Conservation (phyloP, 92 coral and sea anemone genomes). For the Montipora capitata region DNA sequence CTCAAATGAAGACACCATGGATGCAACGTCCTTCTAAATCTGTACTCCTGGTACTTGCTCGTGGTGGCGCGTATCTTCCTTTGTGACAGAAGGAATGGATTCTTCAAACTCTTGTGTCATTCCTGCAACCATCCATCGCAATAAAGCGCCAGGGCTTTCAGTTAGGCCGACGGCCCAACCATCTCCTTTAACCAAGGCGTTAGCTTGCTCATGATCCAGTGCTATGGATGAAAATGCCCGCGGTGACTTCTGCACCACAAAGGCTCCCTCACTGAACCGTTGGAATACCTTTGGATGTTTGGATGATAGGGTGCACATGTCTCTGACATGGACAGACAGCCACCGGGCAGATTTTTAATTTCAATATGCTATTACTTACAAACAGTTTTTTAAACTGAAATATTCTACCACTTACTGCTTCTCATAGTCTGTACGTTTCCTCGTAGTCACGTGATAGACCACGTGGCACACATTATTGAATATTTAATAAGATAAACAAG, state of each 20-base stretch:
- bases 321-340: too few species aligned
- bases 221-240: constrained; percentile 70
- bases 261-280: constrained; percentile 57
- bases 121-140: too few species aligned
- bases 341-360: too few species aligned
- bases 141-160: neutral
- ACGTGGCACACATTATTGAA: too few species aligned
- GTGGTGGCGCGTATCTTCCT: constrained; percentile 21
- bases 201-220: constrained; percentile 70
- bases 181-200: constrained; percentile 76
- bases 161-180: constrained; percentile 65
- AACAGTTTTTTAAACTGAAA: too few species aligned
- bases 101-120: constrained; percentile 73
- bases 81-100: neutral
- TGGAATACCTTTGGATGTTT: too few species aligned
- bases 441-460: too few species aligned
- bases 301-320: constrained; percentile 37
- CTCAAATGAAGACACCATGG: too few species aligned
- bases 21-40: constrained; percentile 52
- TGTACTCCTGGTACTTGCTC: constrained; percentile 61
- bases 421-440: too few species aligned
- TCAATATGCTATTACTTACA: too few species aligned
- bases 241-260: constrained; percentile 71
- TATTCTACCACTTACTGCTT: too few species aligned
- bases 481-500: too few species aligned